phyloP scores from a whole-genome alignment of 2,797 vertebrate genomes.

The Megalops cyprinoides region DNA sequence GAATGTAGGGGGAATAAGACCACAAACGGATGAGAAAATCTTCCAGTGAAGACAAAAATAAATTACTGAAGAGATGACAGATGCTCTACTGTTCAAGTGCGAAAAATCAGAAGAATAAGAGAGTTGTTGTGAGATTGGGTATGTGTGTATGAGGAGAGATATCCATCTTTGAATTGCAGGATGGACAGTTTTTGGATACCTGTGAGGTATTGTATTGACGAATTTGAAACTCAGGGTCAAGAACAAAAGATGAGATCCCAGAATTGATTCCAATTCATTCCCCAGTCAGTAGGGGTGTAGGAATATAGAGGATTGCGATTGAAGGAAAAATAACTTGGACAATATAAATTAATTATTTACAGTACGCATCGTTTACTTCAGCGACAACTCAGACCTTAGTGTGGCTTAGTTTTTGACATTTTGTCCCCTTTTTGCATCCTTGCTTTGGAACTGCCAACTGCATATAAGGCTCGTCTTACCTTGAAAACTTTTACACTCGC shows the following conservation, averaged over 20 bases:
- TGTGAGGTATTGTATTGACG: background rate
- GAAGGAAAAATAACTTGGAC: no score
- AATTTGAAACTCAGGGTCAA: background rate
- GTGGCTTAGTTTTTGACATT: no score
- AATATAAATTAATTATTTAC: no score
- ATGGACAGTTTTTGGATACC: background rate
- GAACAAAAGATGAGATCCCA: background rate
- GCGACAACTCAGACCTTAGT: no score
- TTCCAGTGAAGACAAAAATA: background rate
- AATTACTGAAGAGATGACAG: background rate
- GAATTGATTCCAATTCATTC: background rate
- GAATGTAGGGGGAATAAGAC: background rate
- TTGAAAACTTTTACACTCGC: no score
- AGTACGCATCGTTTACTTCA: no score
- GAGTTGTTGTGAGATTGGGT: background rate
- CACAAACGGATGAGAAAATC: background rate
- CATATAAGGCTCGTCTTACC: no score
- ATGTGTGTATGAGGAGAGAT: background rate
- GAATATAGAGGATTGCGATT: background rate
- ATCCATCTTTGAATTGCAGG: background rate
- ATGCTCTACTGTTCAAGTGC: background rate
- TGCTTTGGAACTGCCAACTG: no score
- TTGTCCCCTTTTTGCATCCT: no score
- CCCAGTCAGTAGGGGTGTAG: background rate
- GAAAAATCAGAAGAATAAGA: background rate